These are phyloP conservation scores for Procavia capensis DNA, from an alignment of 2,113 vertebrate genomes.

Conservation along the genomic window DNA sequence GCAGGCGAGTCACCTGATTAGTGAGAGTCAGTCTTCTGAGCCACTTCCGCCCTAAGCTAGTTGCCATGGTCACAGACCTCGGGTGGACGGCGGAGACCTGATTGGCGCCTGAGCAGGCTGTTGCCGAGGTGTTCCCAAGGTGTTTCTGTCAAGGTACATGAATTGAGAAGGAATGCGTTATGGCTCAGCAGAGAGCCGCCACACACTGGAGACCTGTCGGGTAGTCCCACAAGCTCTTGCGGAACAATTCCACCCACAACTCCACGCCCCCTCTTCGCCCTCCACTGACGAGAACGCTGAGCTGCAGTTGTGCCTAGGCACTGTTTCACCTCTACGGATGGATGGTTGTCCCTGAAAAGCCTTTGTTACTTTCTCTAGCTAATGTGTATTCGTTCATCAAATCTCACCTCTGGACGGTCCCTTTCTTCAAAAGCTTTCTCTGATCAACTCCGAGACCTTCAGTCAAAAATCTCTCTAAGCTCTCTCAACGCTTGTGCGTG, in stretches of 20 bases:
- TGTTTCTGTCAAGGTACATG: background rate
- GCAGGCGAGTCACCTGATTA: conserved; percentile 75
- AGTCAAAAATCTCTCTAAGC: background rate
- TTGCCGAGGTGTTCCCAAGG: background rate
- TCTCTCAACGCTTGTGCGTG: background rate
- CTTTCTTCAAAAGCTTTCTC: background rate
- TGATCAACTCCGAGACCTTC: background rate
- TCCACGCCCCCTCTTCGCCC: background rate
- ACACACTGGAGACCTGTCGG: background rate
- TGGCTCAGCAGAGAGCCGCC: background rate
- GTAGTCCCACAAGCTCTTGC: background rate
- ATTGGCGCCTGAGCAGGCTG: background rate
- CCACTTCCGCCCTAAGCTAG: conserved; percentile 80
- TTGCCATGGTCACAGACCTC: conserved; percentile 66
- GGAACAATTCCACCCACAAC: background rate
- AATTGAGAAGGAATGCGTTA: background rate
- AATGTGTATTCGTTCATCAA: background rate
- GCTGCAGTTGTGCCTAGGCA: background rate
- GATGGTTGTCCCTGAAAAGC: conserved; percentile 31
- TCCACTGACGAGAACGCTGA: background rate
- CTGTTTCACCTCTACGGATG: background rate
- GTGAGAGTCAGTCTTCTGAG: conserved; percentile 9
- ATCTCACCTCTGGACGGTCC: background rate
- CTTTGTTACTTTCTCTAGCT: background rate
- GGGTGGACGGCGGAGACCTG: background rate